Evolutionary conservation across 2,797 vertebrate genomes (phyloP).

Genomic region (Galaxias olidus): DNA sequence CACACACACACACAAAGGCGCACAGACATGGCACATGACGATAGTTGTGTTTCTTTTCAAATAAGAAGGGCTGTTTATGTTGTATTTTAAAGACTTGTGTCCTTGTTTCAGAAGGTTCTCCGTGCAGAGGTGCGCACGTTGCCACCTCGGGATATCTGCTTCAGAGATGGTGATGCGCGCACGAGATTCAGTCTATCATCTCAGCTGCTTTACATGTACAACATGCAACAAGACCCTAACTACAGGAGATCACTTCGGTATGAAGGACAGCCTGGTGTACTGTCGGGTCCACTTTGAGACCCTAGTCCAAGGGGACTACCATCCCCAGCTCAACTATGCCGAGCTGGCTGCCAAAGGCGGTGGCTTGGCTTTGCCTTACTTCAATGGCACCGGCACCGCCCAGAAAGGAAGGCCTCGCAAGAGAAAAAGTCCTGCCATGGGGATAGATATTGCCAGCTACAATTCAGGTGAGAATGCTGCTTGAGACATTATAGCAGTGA

Average conservation of each 20-base stretch:
- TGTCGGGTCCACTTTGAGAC: conserved; percentile 96
- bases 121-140: conserved; percentile 99
- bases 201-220: conserved; percentile 98
- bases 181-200: conserved; percentile 96
- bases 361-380: conserved; percentile 89
- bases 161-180: conserved; percentile 99
- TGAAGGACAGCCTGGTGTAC: conserved; percentile 98
- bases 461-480: conserved; percentile 85
- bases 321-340: conserved; percentile 92
- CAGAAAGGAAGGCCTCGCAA: conserved; percentile 97
- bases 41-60: neutral
- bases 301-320: conserved; percentile 92
- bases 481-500: neutral
- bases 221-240: conserved; percentile 97
- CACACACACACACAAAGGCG: conserved; percentile 8
- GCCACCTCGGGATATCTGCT: conserved; percentile 98
- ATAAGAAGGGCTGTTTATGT: neutral
- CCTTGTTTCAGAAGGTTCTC: conserved; percentile 97
- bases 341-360: conserved; percentile 94
- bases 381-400: conserved; percentile 91
- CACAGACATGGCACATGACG: neutral
- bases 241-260: conserved; percentile 98
- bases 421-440: conserved; percentile 94
- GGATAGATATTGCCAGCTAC: conserved; percentile 93
- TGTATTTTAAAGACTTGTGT: conserved; percentile 55